Conservation (phyloP, 1,140 invertebrate species). For the Drosophila obscura region DNA sequence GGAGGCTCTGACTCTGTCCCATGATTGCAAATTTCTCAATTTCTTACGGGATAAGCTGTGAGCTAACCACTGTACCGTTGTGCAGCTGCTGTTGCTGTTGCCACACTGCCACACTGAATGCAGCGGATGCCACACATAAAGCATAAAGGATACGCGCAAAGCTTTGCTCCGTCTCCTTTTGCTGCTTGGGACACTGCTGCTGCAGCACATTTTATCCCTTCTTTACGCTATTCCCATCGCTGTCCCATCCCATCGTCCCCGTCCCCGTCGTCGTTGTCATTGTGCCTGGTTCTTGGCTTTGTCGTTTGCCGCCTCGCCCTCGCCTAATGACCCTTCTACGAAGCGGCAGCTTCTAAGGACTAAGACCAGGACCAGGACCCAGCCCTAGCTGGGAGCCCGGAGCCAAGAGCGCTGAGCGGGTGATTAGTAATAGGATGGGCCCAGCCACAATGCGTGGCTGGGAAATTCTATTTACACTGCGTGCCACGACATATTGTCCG, state of each 20-base stretch:
- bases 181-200: conserved; percentile 6
- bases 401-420: conserved; percentile 48
- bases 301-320: conserved; percentile 73
- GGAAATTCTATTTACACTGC: conserved; percentile 69
- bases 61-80: conserved; percentile 1
- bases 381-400: conserved; percentile 1
- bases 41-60: conserved; percentile 16
- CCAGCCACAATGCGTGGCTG: conserved; percentile 18
- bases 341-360: conserved; percentile 14
- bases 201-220: conserved; percentile 68
- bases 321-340: conserved; percentile 71
- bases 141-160: conserved; percentile 68
- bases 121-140: conserved; percentile 72
- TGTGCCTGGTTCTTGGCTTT: conserved; percentile 66
- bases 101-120: conserved; percentile 23
- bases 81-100: conserved; percentile 6
- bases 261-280: conserved; percentile 39
- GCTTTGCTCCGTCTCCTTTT: conserved; percentile 19
- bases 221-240: conserved; percentile 58
- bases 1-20: conserved; percentile 1
- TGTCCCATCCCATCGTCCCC: too few relatives aligned
- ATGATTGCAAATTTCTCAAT: conserved; percentile 37
- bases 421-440: conserved; percentile 55
- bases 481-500: conserved; percentile 57
- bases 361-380: neutral